Evolutionary conservation across 2,113 vertebrate species (phyloP), one percentile per base, ranked within the genome.

Genomic region (Hippocampus abdominalis): DNA sequence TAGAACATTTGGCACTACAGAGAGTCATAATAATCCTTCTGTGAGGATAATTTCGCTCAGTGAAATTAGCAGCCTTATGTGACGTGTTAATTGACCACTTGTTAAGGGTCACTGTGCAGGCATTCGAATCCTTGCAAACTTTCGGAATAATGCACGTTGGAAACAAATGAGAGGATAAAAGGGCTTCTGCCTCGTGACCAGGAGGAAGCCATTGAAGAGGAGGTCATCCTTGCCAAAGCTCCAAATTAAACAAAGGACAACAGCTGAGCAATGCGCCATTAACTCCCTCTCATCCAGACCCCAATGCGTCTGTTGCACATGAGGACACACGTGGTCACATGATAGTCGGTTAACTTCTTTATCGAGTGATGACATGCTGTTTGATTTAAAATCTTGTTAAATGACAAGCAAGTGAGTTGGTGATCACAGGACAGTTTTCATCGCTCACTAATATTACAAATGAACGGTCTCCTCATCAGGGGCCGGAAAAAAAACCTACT

Each of bases 201-300:
- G 70, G 72, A 87, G 74, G 74, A 86, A 87, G 72, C 85, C 71
- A 71, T 64, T 29, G 59, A 73, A 76, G 73, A 89, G 90, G 89
- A 92, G 77, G 82, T 90, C 86, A 90, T 78, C 64, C 60, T 77
- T 85, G 81, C 62, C 75, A 71, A 72, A 82, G 75, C 81, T 86
- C 83, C 87, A 89, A 88, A 86, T 81, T 66, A 88, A 92, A 81
- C 75, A 85, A 71, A 81, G 68, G 73, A 82, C 83, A 81, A 81
- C 81, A 82, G 83, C 83, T 75, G 82, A 81, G 78, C 77, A 83
- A 81, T 82, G 80, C 87, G 85, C 81, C 77, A 21, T 63, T 78
- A 54, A 64, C 72, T 81, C 79, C 78, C 65, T 75, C 74, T 89
- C 79, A 84, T 74, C 85, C 87, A 84, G 82, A 78, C 88, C 75